Evolutionary conservation across 2,113 vertebrate species (phyloP), one percentile per base, ranked within the genome.

Genomic region (Phyllostomus hastatus): DNA sequence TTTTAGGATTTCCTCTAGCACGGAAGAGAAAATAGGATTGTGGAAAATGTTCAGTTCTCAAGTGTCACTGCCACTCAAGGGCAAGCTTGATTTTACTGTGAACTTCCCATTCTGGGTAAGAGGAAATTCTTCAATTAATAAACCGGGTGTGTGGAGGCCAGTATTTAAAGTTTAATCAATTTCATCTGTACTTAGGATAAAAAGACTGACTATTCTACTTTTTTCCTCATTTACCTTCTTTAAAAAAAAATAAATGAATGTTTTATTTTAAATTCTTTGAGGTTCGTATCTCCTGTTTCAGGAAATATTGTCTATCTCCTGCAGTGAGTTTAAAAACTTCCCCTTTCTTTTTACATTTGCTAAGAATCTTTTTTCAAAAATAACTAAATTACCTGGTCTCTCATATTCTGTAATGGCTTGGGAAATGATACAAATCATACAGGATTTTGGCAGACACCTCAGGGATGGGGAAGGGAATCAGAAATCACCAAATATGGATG

Each of bases 101-200:
- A 98, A 98, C 98, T 99, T 99, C 98, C 98, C 98, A 98, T 99
- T 98, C 98, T 98, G 98, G 98, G 98, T 95, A 99, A 98, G 96
- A 98, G 98, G 98, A 99, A 99, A 99, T 98, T 99, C 99, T 99
- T 99, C 99, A 99, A 99, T 99, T 99, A 99, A 99, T 98, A 99
- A 98, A 98, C 98, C 98, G 98, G 98, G 98, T 98, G 98, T 98
- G 98, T 98, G 97, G 98, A 98, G 98, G 98, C 98, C 97, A 98
- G 98, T 97, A 98, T 98, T 98, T 98, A 98, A 98, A 98, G 97
- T 98, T 98, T 99, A 99, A 99, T 99, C 98, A 99, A 97, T 98
- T 99, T 98, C 98, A 99, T 99, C 98, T 99, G 98, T 98, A 97
- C 98, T 96, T 89, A 57, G 98, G 98, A 98, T 98, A 98, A 98